Evolutionary conservation across 1,140 invertebrate species (phyloP).

Genomic region (Musca domestica): DNA sequence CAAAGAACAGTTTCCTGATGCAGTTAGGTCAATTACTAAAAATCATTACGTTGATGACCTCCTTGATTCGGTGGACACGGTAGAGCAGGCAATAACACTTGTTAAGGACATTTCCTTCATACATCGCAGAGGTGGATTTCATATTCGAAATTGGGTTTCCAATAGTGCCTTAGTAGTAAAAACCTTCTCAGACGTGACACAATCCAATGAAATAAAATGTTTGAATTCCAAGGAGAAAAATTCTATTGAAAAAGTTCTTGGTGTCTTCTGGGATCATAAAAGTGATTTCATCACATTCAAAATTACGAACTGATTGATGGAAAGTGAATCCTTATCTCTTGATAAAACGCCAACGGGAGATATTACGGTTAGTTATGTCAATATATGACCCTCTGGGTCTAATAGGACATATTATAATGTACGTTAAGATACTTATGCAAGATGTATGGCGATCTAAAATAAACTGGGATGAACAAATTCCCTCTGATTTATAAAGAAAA

Average conservation of each 20-base stretch:
- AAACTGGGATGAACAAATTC: too few species aligned
- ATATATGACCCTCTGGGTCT: constrained; percentile 3
- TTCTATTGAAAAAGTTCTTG: neutral
- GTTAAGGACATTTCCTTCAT: too few species aligned
- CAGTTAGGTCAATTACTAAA: constrained; percentile 35
- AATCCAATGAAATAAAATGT: too few species aligned
- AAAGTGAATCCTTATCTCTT: neutral
- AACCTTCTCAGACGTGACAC: too few species aligned
- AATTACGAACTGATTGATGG: constrained; percentile 4
- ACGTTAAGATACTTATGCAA: too few species aligned
- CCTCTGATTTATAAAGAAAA: too few species aligned
- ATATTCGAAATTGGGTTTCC: too few species aligned
- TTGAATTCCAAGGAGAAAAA: constrained; percentile 2
- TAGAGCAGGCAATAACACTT: constrained; percentile 25
- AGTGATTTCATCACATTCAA: neutral
- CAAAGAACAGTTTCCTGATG: constrained; percentile 28
- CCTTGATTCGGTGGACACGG: constrained; percentile 32
- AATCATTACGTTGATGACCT: constrained; percentile 53
- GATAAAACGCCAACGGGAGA: neutral
- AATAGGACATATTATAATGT: too few species aligned
- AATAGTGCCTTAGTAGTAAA: too few species aligned
- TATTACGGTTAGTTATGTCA: neutral
- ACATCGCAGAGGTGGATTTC: too few species aligned
- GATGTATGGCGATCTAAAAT: too few species aligned
- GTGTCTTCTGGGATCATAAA: too few species aligned